Evolutionary conservation across 2,888 invertebrate species (phyloP), one percentile per base, ranked within the genome.

Genomic region (Oconnorella tubifera): DNA sequence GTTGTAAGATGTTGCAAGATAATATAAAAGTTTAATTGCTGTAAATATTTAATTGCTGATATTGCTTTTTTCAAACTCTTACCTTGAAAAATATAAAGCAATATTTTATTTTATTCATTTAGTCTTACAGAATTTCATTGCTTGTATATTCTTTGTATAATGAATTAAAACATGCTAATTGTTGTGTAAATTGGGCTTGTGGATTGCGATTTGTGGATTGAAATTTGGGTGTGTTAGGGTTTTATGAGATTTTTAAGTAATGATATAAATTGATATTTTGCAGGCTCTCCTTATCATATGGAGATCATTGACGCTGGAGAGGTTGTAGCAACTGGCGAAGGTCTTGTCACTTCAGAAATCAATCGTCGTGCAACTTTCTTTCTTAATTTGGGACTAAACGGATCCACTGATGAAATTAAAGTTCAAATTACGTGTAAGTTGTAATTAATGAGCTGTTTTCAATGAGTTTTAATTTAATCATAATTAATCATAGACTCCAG

Each of bases 321-420:
- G 72, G 85, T 87, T 65, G 85, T 85, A 61, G 87, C 87, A 56
- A 85, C 84, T 73, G 88, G 88, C 53, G 85, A 86, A 74, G 86
- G 86, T 66, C 82, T 88, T 56, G 85, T 85, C 62, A 83, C 85
- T 59, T 84, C 87, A 33, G 85, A 87, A 3, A 85, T 88, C 40
- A 85, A 87, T 74, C 83, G 84, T 63, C 83, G 85, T 2, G 85
- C 87, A 1, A 82, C 83, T 28, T 86, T 89, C 74, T 84, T 85
- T 64, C 82, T 89, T 40, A 66, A 66, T 56, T 32, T 61, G 4
- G 64, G 66, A 40, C 50, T 40, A 25, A 57, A 53, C 27, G 62
- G 56, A 14, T 62, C 56, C 25, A 31, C 33, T 25, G 19, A 32
- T 19, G 66, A 66, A 28, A 33, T 66, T 53, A 62, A 62, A 33